phyloP scores from a whole-genome alignment of 1,140 invertebrate species.

The Caenorhabditis tropicalis region DNA sequence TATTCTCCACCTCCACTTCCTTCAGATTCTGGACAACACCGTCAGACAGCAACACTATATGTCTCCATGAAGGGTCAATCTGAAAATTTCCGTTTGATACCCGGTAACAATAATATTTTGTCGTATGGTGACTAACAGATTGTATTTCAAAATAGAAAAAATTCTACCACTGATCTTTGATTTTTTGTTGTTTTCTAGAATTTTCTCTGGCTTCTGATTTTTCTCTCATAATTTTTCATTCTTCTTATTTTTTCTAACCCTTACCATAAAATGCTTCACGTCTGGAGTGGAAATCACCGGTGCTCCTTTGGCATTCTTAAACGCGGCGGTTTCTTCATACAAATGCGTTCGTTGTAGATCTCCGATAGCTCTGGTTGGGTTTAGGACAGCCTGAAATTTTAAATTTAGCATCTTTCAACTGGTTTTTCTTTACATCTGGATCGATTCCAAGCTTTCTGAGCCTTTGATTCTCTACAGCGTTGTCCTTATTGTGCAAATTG shows the following conservation, averaged over 20 bases:
- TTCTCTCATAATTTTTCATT: too few species aligned
- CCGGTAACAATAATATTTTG: too few species aligned
- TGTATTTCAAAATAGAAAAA: not conserved
- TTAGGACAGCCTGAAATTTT: not conserved
- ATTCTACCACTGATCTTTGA: too few species aligned
- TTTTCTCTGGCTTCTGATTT: too few species aligned
- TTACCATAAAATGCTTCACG: conserved; percentile 10
- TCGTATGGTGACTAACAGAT: too few species aligned
- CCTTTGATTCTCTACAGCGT: conserved; percentile 11
- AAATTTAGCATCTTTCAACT: not conserved
- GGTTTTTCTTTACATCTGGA: not conserved
- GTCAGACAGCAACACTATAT: conserved; percentile 23
- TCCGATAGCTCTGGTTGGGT: conserved; percentile 49
- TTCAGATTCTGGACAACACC: conserved; percentile 46
- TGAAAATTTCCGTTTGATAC: not conserved
- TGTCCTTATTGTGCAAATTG: conserved; percentile 38
- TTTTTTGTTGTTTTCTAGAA: too few species aligned
- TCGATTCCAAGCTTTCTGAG: conserved; percentile 26
- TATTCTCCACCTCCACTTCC: conserved; percentile 45
- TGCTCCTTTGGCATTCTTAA: conserved; percentile 47
- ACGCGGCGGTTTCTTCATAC: conserved; percentile 29
- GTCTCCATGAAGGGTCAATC: conserved; percentile 42
- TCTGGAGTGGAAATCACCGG: conserved; percentile 45
- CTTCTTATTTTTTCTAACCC: too few species aligned
- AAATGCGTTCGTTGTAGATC: conserved; percentile 1